Evolutionary conservation across 1,140 invertebrate species (phyloP), one percentile per base, ranked within the genome.

Genomic region (Eurytemora carolleeae): DNA sequence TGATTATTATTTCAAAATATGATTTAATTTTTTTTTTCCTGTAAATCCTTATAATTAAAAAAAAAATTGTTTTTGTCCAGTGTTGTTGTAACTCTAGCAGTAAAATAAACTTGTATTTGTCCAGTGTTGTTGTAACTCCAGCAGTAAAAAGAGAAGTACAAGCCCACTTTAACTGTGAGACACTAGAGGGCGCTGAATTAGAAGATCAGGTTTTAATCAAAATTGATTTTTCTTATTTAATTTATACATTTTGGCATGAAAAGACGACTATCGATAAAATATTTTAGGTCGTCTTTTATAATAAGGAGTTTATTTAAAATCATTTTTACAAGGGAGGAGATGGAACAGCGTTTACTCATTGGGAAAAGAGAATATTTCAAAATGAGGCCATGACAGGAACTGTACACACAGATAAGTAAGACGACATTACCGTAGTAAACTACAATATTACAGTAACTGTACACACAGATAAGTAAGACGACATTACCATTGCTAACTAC

Each of bases 301-400:
- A n/a, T n/a, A n/a, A n/a, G n/a, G n/a, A n/a, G n/a, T n/a, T n/a
- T n/a, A n/a, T n/a, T n/a, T n/a, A n/a, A n/a, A n/a, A n/a, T n/a
- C n/a, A n/a, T n/a, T n/a, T n/a, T 15, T 15, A 52, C n/a, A 15
- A 55, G 75, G 93, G 93, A 0, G 89, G 87, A 63, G 87, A 97
- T 67, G 95, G 95, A 3, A 98, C 95, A 0, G 85, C 86, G 0
- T 73, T 98, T 12, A 98, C 94, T 1, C 95, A 99, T 71, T 98
- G 93, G 93, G 94, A 98, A 73, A 98, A 98, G 70, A 73, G 94
- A 58, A 82, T 97, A 7, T 95, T 98, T 73, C 70, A 94, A 86
- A 98, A 98, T 75, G 95, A 99, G 78, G 93, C 92, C 0, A 99
- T 99, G 95, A 98, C 95, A 0, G 95, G 94, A 0, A 98, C 93